Evolutionary conservation across 1,140 invertebrate genomes (phyloP), one percentile per base, ranked within the genome.

Genomic region (Parasteatoda tepidariorum): DNA sequence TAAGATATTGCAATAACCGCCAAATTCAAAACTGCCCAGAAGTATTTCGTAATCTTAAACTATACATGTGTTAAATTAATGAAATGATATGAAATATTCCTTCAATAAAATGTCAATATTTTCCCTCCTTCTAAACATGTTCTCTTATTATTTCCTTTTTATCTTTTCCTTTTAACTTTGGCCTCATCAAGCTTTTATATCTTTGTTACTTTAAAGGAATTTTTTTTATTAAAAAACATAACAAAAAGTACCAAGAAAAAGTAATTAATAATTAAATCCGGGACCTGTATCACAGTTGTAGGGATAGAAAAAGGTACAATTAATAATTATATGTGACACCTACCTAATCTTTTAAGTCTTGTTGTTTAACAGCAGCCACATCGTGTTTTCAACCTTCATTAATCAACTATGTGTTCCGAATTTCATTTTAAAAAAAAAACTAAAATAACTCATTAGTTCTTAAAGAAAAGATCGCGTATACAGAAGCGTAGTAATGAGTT

Each of bases 221-320:
- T 48, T 9, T 9, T 18, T 48, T 48, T 48, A 9, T 18, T 48
- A 7, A 48, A 48, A 48, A 48, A 18, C 41, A 48, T 18, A 48
- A 48, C 7, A 48, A n/a, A n/a, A n/a, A 48, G 38, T 48, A 48
- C 9, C 18, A 31, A 33, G 33, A 66, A 66, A 66, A 30, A 5
- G 6, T 66, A 66, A 66, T 66, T 66, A 66, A 66, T 66, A 30
- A 66, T 31, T 33, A 66, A 66, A 66, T 33, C 28, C 31, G 33
- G 57, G 13, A 30, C 5, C 9, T 13, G 18, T 18, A 33, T 2
- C 62, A 30, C 33, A 15, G 26, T 11, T n/a, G n/a, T 34, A 66
- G 28, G 38, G 18, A 48, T 66, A 66, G n/a, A 33, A 66, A 66
- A 66, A 66, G 28, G 13, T 28, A 66, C 62, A 66, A 66, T 66